Evolutionary conservation across 2,113 vertebrate genomes (phyloP).

Genomic region (Hylia prasina): DNA sequence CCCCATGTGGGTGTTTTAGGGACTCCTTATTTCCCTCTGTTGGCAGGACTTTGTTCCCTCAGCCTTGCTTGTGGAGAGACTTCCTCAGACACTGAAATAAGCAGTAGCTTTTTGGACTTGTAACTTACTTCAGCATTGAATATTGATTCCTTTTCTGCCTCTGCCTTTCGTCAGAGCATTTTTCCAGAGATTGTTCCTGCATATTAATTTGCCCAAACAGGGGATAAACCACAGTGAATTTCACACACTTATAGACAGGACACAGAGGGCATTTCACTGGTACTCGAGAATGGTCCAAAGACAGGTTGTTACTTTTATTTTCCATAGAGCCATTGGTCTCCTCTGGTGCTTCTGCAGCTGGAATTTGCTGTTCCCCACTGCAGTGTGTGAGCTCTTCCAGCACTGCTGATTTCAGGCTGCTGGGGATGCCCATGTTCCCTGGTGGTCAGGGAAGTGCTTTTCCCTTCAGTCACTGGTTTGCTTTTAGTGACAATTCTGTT

Average conservation of each 20-base stretch:
- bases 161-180: background rate
- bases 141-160: background rate
- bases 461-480: background rate
- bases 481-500: background rate
- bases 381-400: background rate
- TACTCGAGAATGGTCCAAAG: background rate
- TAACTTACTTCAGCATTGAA: background rate
- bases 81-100: background rate
- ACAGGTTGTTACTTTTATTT: background rate
- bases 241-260: background rate
- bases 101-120: background rate
- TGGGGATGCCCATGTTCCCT: background rate
- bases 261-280: background rate
- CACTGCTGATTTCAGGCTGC: background rate
- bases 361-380: background rate
- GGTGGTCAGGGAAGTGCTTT: background rate
- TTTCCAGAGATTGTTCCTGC: background rate
- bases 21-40: background rate
- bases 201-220: fast-evolving
- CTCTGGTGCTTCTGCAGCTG: background rate
- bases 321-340: background rate
- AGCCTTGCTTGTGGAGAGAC: background rate
- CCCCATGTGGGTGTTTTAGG: background rate
- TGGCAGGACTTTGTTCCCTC: background rate
- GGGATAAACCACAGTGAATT: fast-evolving